Evolutionary conservation across 2,888 invertebrate species (phyloP).

Genomic region (Poecilobothrus nobilitatus): DNA sequence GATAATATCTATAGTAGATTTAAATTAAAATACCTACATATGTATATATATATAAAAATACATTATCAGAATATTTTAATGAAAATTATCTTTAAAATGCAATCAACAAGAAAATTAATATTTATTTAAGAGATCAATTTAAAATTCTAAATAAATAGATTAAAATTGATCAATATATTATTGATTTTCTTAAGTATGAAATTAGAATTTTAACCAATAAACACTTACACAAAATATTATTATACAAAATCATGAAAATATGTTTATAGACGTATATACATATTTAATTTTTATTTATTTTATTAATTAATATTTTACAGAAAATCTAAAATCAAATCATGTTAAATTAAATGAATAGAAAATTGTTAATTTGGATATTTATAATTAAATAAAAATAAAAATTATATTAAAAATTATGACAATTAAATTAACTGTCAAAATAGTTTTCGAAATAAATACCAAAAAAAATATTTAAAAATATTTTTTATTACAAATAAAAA

Average conservation of each 20-base stretch:
- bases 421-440: no score
- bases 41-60: no score
- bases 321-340: not conserved
- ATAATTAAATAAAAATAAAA: not conserved
- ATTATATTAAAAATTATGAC: no score
- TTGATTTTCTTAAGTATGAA: not conserved
- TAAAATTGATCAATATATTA: not conserved
- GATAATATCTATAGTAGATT: no score
- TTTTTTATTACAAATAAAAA: no score
- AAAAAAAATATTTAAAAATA: no score
- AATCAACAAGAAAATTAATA: conserved; percentile 6
- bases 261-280: no score
- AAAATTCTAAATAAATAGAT: not conserved
- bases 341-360: not conserved
- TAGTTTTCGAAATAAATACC: no score
- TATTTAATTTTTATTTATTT: no score
- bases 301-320: not conserved
- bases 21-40: not conserved
- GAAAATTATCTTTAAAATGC: not conserved
- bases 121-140: conserved; percentile 4
- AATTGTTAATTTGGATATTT: no score
- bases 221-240: not conserved
- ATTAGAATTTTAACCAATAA: not conserved
- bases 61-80: not conserved
- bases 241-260: no score